Conservation (phyloP, 2,113 vertebrate genomes). For the Scomber colias region DNA sequence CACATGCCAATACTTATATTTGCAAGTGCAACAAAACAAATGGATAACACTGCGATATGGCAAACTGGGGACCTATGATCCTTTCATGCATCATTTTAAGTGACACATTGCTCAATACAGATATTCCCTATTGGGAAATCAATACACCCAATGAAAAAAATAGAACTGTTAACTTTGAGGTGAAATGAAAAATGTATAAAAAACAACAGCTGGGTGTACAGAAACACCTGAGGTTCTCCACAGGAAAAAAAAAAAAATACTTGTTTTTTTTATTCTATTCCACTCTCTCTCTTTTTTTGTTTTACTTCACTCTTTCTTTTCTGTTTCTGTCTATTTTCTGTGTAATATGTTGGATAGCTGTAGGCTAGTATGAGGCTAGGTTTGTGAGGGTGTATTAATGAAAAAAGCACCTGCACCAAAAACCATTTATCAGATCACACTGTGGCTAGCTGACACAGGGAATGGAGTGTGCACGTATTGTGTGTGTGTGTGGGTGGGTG, state of each 20-base stretch:
- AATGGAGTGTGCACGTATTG: conserved; percentile 9
- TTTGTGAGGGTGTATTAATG: conserved; percentile 57
- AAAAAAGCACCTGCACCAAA: conserved; percentile 61
- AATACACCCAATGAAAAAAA: conserved; percentile 47
- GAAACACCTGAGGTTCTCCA: conserved; percentile 30
- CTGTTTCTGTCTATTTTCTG: conserved; percentile 49
- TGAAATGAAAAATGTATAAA: conserved; percentile 35
- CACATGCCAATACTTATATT: conserved; percentile 66
- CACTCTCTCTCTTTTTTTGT: conserved; percentile 2
- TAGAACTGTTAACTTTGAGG: conserved; percentile 36
- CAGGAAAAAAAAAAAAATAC: conserved; percentile 17
- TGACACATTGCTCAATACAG: conserved; percentile 70
- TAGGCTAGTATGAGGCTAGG: conserved; percentile 36
- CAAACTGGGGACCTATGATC: conserved; percentile 62
- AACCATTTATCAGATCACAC: conserved; percentile 68
- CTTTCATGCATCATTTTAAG: conserved; percentile 73
- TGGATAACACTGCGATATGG: conserved; percentile 47
- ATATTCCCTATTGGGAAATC: conserved; percentile 66
- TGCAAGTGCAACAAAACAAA: conserved; percentile 56
- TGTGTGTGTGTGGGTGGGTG: conserved; percentile 18
- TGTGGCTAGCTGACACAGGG: conserved; percentile 38
- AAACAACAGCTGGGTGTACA: conserved; percentile 38
- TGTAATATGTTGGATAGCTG: conserved; percentile 53
- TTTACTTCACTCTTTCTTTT: conserved; percentile 39
- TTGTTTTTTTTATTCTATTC: conserved; percentile 10